Evolutionary conservation across 2,113 vertebrate species (phyloP).

Genomic region (Semnornis frantzii): DNA sequence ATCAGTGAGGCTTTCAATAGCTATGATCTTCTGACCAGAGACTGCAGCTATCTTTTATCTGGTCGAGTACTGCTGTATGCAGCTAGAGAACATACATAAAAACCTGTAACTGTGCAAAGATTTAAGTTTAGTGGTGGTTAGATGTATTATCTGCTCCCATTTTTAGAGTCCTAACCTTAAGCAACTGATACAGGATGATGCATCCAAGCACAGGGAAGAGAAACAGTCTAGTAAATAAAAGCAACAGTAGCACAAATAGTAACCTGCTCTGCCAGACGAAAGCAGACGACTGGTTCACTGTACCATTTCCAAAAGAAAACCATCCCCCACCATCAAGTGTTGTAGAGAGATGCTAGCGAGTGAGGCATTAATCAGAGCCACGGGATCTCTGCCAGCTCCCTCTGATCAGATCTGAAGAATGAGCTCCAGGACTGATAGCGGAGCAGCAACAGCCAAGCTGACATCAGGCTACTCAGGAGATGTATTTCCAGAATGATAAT

Average conservation of each 20-base stretch:
- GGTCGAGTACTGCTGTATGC: background rate
- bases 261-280: background rate
- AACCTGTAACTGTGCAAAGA: background rate
- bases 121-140: background rate
- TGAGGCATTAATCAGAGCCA: slow-evolving; percentile 38
- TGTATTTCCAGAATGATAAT: slow-evolving; percentile 47
- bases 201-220: background rate
- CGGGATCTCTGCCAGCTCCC: slow-evolving; percentile 35
- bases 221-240: slow-evolving; percentile 3
- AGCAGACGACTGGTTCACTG: background rate
- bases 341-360: background rate
- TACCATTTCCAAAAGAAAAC: background rate
- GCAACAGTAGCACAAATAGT: slow-evolving; percentile 6
- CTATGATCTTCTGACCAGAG: background rate
- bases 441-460: slow-evolving; percentile 25
- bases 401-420: slow-evolving; percentile 21
- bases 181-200: background rate
- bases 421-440: background rate
- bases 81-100: background rate
- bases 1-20: slow-evolving; percentile 10
- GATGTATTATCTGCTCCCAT: background rate
- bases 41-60: background rate
- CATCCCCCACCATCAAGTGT: background rate
- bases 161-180: background rate
- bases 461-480: background rate